Evolutionary conservation across 2,888 invertebrate genomes (phyloP), one percentile per base, ranked within the genome.

Genomic region (Automeris io): DNA sequence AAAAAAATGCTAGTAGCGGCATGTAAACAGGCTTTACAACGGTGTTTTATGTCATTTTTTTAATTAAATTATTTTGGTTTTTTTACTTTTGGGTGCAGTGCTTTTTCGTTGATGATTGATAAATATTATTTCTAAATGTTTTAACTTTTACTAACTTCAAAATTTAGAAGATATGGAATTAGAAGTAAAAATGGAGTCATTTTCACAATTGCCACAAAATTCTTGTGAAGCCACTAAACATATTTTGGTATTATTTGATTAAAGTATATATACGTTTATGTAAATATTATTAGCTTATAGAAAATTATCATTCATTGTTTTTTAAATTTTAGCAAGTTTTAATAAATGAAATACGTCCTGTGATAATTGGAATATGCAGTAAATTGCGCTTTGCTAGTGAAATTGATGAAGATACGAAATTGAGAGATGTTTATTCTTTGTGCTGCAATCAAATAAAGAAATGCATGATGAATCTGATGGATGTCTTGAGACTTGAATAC

Each of bases 401-500:
- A 21, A 54, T 53, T 18, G 46, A 54, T 31, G 52, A 61, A 5
- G 37, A 54, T 9, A 37, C 39, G 2, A 70, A 65, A 52, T 41
- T 79, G 34, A 58, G 61, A 18, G 72, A 77, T 49, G 59, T 78
- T n/a, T 81, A 67, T 39, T 53, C 60, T 9, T 50, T 86, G 9
- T 78, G 82, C 55, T 60, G 71, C 21, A 82, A 75, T 52, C 86
- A 86, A 65, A 76, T 86, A 33, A 70, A 70, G 40, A 86, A 85
- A 56, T 76, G 77, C 51, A 42, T 79, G 5, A 39, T 74, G 16
- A 66, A 63, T 42, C 61, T 83, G 36, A 64, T 85, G 42, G 77
- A 82, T 45, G 59, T 82, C 31, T 70, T 83, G 35, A 76, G 74
- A 61, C 43, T 66, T n/a, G 85, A 85, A 66, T 49, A 63, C 41